Evolutionary conservation across 2,888 invertebrate species (phyloP).

Genomic region (Zaprionus lineosus): DNA sequence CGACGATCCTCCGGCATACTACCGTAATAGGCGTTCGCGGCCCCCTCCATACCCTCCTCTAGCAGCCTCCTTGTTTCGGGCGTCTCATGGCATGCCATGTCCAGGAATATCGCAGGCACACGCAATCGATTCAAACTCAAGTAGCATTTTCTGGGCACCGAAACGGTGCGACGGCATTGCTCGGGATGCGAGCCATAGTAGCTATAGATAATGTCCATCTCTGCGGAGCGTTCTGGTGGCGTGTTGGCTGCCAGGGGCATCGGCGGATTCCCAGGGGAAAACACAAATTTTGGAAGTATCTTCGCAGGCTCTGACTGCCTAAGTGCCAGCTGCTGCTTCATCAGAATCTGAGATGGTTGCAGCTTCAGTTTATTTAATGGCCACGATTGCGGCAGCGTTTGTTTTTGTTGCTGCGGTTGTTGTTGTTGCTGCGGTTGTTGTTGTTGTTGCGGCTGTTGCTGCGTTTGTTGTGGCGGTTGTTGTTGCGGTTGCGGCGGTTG

Average conservation of each 20-base stretch:
- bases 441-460: not conserved
- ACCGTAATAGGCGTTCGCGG: too few species aligned
- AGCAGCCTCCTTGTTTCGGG: constrained; percentile 54
- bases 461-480: too few species aligned
- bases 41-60: constrained; percentile 67
- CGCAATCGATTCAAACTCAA: constrained; percentile 69
- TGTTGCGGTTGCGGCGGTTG: not conserved
- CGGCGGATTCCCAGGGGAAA: too few species aligned
- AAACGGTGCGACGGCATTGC: constrained; percentile 68
- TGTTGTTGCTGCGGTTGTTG: not conserved
- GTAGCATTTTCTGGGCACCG: constrained; percentile 69
- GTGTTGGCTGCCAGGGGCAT: not conserved
- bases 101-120: too few species aligned
- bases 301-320: too few species aligned
- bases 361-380: too few species aligned
- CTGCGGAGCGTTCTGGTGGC: constrained; percentile 18
- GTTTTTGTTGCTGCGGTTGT: not conserved
- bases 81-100: constrained; percentile 59
- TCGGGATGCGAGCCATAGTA: constrained; percentile 38
- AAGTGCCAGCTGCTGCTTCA: too few species aligned
- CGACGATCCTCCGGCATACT: too few species aligned
- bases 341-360: too few species aligned
- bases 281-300: too few species aligned
- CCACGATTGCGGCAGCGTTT: not conserved
- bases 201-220: constrained; percentile 35